Conservation (phyloP, 2,888 invertebrate genomes). For the Adela reaumurella region DNA sequence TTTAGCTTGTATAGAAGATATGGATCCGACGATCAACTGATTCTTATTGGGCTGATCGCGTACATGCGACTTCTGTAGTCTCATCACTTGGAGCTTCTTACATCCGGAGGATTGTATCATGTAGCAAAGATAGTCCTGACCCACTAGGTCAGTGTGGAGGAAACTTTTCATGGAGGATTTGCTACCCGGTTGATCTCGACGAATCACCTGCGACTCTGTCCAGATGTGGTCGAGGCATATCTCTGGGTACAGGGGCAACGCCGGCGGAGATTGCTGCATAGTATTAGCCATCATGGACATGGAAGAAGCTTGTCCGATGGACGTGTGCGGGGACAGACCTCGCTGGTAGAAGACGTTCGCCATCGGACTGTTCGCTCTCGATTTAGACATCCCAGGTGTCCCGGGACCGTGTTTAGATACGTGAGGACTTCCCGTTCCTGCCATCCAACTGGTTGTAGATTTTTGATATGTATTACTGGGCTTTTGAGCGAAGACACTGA, state of each 20-base stretch:
- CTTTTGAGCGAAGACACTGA: conserved; percentile 6
- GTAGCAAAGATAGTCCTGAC: conserved; percentile 82
- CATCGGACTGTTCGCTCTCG: conserved; percentile 42
- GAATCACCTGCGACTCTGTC: conserved; percentile 65
- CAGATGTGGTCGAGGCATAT: conserved; percentile 87
- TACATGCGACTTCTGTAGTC: conserved; percentile 62
- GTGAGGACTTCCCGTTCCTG: conserved; percentile 30
- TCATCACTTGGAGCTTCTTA: conserved; percentile 62
- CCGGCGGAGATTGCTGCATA: conserved; percentile 43
- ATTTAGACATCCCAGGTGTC: conserved; percentile 29
- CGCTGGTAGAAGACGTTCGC: conserved; percentile 44
- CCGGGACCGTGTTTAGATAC: conserved; percentile 29
- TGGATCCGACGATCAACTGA: conserved; percentile 71
- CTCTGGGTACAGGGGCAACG: conserved; percentile 75
- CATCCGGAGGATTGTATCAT: conserved; percentile 43
- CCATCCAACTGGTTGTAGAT: conserved; percentile 27
- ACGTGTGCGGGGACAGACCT: conserved; percentile 43
- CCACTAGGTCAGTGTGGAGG: conserved; percentile 79
- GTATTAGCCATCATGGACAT: conserved; percentile 46
- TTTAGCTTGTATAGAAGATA: conserved; percentile 70
- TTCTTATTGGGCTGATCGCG: conserved; percentile 43
- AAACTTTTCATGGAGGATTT: conserved; percentile 63
- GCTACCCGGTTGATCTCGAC: conserved; percentile 33
- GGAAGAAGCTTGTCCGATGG: conserved; percentile 42
- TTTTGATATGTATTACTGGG: neutral